Percentiles rank a stretch among this genome's conserved stretches.
Evolutionary conservation across 2,888 invertebrate genomes (phyloP).

Genomic region (Ormyrus labotus): DNA sequence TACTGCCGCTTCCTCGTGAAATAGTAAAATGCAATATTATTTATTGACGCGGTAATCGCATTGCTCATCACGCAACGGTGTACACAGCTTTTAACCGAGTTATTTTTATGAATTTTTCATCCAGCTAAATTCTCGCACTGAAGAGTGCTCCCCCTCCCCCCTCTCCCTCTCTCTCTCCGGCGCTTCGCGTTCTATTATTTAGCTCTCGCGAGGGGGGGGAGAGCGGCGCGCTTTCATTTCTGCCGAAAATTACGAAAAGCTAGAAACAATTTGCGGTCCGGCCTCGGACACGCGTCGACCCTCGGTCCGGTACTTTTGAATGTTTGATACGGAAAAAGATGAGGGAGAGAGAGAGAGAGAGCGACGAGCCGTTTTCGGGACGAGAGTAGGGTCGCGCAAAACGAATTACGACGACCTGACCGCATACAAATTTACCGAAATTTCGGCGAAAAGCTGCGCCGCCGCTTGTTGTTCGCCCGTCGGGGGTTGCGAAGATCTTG

Average conservation of each 20-base stretch:
- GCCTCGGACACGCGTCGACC: conserved; percentile 53
- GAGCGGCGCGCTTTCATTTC: conserved; percentile 27
- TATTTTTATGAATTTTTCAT: conserved; percentile 49
- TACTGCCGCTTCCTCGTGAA: not conserved
- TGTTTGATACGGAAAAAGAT: conserved; percentile 52
- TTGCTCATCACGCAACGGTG: conserved; percentile 20
- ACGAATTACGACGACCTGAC: conserved; percentile 53
- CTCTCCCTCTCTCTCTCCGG: not conserved
- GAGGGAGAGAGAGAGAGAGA: conserved; percentile 24
- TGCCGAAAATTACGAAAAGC: conserved; percentile 53
- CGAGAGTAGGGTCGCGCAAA: conserved; percentile 53
- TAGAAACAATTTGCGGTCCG: conserved; percentile 55
- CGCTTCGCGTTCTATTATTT: conserved; percentile 50
- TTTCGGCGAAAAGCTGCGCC: conserved; percentile 43
- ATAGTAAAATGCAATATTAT: conserved; percentile 25
- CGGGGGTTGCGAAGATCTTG: conserved; percentile 55
- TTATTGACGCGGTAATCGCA: conserved; percentile 35
- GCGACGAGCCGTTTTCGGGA: conserved; percentile 43
- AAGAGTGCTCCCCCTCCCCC: not conserved
- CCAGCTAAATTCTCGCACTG: conserved; percentile 16
- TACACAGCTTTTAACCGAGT: conserved; percentile 22
- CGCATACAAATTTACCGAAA: conserved; percentile 57
- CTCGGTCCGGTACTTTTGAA: conserved; percentile 44
- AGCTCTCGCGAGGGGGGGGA: conserved; percentile 1
- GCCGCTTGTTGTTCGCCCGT: not conserved